phyloP scores from a whole-genome alignment of 2,797 vertebrate genomes.

The Erethizon dorsatum region DNA sequence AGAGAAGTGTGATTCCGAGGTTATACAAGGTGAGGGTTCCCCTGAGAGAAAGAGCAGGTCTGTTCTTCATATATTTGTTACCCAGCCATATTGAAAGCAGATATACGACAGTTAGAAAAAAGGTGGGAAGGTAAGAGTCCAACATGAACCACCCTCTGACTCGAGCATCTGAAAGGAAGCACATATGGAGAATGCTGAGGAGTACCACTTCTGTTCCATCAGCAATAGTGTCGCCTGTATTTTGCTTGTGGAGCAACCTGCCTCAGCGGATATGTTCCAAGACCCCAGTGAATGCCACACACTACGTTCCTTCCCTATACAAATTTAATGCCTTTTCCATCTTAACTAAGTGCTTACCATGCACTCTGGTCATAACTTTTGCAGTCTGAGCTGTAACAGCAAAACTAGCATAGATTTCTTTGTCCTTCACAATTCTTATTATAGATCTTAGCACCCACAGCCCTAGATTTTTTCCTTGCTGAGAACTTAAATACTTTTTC shows the following conservation, averaged over 20 bases:
- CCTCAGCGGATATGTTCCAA: background rate
- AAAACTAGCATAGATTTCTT: background rate
- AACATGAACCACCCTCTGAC: conserved; percentile 94
- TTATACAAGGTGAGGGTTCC: conserved; percentile 92
- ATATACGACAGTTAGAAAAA: conserved; percentile 91
- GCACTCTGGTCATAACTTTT: background rate
- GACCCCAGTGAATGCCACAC: no score
- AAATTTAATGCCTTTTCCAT: background rate
- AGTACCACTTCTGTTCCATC: rapidly evolving
- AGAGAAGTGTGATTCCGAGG: conserved; percentile 93
- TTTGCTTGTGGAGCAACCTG: rapidly evolving
- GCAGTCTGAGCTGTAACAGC: background rate
- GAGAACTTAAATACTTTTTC: background rate
- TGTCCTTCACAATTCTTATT: background rate
- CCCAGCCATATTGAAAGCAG: conserved; percentile 93
- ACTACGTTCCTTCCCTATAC: background rate
- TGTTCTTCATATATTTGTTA: conserved; percentile 92
- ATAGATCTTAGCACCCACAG: background rate
- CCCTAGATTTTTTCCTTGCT: background rate
- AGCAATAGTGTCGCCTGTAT: rapidly evolving
- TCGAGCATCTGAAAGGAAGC: conserved; percentile 91
- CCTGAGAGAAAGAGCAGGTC: conserved; percentile 92
- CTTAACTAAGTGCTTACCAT: background rate
- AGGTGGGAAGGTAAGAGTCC: conserved; percentile 94
- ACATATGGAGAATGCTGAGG: background rate